Percentiles rank a stretch among this genome's conserved stretches.
phyloP scores from a whole-genome alignment of 2,797 vertebrate genomes.

The Macropodus opercularis region DNA sequence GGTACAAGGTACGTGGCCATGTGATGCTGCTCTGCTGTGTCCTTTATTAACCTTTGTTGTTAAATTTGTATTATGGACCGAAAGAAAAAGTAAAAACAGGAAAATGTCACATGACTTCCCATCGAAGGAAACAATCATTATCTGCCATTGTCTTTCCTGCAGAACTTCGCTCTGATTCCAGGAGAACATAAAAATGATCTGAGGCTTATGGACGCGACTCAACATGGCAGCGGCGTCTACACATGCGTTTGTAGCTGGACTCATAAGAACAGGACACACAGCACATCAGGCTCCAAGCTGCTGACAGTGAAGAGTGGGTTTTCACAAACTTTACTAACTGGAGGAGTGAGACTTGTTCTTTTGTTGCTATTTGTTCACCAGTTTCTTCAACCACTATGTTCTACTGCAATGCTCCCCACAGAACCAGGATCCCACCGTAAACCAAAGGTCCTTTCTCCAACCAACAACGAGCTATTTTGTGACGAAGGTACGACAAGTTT shows the following conservation, averaged over 20 bases:
- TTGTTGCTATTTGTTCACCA: too few species aligned
- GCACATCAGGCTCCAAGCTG: constrained; percentile 69
- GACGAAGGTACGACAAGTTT: constrained; percentile 63
- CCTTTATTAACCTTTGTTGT: not conserved
- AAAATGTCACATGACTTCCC: too few species aligned
- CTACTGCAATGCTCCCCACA: too few species aligned
- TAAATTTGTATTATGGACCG: too few species aligned
- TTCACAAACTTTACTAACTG: too few species aligned
- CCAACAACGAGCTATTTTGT: constrained; percentile 9
- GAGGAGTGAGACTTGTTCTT: too few species aligned
- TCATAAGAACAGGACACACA: constrained; percentile 64
- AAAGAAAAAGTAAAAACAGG: too few species aligned
- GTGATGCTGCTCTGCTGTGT: too few species aligned
- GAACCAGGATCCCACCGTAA: accelerated
- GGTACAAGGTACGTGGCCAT: constrained; percentile 73
- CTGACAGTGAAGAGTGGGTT: constrained; percentile 62
- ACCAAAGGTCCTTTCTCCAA: constrained; percentile 24
- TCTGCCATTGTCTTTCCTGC: too few species aligned
- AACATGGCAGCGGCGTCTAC: constrained; percentile 67
- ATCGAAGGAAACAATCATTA: too few species aligned
- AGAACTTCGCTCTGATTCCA: constrained; percentile 36
- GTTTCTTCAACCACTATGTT: too few species aligned
- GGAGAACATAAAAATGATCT: not conserved
- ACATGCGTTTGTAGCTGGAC: constrained; percentile 79
- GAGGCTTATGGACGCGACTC: constrained; percentile 1